A percentile compares a stretch with the other conserved stretches of the same genome.
Evolutionary conservation across 2,113 vertebrate genomes (phyloP).

Genomic region (Rhombomys opimus): DNA sequence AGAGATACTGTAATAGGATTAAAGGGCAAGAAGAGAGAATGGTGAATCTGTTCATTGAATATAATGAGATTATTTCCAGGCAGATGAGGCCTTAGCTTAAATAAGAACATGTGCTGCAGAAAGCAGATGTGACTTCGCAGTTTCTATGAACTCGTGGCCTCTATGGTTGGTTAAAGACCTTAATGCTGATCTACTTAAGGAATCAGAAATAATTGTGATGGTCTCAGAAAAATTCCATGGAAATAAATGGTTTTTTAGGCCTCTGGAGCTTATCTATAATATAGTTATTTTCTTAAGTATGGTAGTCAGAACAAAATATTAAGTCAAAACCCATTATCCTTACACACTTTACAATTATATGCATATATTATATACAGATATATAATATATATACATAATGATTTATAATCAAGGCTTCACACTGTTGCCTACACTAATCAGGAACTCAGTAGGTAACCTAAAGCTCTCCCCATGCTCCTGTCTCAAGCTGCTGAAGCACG

Average conservation of each 20-base stretch:
- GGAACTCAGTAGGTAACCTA: neutral
- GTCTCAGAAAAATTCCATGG: slow-evolving; percentile 71
- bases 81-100: slow-evolving; percentile 75
- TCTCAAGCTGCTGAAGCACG: neutral
- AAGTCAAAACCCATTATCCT: slow-evolving; percentile 29
- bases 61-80: slow-evolving; percentile 87
- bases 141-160: slow-evolving; percentile 69
- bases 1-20: slow-evolving; percentile 84
- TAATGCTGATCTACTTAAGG: slow-evolving; percentile 84
- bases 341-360: neutral
- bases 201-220: slow-evolving; percentile 77
- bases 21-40: slow-evolving; percentile 84
- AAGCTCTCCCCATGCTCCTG: neutral
- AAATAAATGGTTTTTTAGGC: slow-evolving; percentile 56
- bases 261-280: slow-evolving; percentile 17
- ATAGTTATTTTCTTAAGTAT: slow-evolving; percentile 36
- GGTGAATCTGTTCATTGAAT: slow-evolving; percentile 83
- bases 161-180: slow-evolving; percentile 78
- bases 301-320: neutral
- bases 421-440: neutral
- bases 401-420: neutral
- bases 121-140: slow-evolving; percentile 76
- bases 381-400: neutral
- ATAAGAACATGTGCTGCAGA: slow-evolving; percentile 83
- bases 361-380: too few species aligned